Base-by-base conservation (phyloP, 2,888 invertebrate genomes). In the Ernsta delagoae region DNA sequence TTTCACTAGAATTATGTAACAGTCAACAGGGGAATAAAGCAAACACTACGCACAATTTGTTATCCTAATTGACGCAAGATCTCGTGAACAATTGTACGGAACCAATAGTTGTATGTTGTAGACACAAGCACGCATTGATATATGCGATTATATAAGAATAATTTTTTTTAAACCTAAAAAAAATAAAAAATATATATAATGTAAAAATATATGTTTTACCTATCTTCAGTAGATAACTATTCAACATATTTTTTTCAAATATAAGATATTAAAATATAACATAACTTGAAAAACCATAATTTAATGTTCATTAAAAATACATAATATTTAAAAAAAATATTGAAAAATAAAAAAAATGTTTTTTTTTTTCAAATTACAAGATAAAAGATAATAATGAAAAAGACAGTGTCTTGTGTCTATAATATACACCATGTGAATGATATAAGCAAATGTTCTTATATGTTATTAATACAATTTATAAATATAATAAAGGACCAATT, bases 11-110 rank as follows among this genome's bases (percentile, higher is more conserved):
- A n/a, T n/a, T n/a, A n/a, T 73, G 78, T 80, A 86, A 83, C 80
- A 80, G 78, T 78, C 70, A 73, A 76, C 70, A 70, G 74, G 9
- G 60, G 36, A 66, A 60, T 36, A 34, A 60, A 54, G 60, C 65
- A 6, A 41, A 31, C 12, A 59, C 69, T 69, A 69, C 63, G 59
- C 43, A 68, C 48, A 68, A 69, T 69, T 69, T 69, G 69, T 69
- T 53, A 53, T 53, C 24, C 31, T 71, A 73, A 73, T 72, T 73
- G 73, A 73, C 73, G 12, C 56, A 70, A 73, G 50, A 59, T 34
- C 4, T 62, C 31, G 61, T 50, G 70, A 71, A 73, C 48, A 34
- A 59, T 57, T 65, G 9, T 63, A 57, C 5, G 34, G 5, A 11
- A 1, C 12, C 7, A 39, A 57, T 3, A 7, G 4, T 8, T 50